Evolutionary conservation across 2,888 invertebrate species (phyloP).

Genomic region (Ernsta delagoae): DNA sequence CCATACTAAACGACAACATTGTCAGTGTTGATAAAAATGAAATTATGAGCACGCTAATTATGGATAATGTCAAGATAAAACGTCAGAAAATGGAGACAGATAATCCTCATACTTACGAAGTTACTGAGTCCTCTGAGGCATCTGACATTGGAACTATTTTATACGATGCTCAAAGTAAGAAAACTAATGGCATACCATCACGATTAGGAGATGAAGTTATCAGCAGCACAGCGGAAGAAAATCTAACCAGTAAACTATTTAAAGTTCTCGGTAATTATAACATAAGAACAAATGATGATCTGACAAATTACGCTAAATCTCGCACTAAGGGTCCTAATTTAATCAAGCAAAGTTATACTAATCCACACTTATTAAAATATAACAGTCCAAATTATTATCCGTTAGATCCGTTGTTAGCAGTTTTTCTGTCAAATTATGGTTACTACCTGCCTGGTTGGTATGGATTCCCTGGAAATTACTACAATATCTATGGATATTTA

Average conservation of each 20-base stretch:
- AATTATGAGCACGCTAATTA: no score
- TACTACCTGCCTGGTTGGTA: slow-evolving; percentile 78
- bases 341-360: slow-evolving; percentile 40
- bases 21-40: no score
- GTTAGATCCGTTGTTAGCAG: slow-evolving; percentile 84
- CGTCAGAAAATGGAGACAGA: neutral
- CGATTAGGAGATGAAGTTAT: neutral
- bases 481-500: slow-evolving; percentile 85
- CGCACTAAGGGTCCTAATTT: slow-evolving; percentile 45
- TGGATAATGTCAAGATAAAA: neutral
- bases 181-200: neutral
- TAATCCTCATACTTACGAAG: slow-evolving; percentile 49
- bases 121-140: slow-evolving; percentile 40
- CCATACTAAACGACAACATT: no score
- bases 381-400: slow-evolving; percentile 85
- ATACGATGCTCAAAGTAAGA: neutral
- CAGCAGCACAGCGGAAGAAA: slow-evolving; percentile 25
- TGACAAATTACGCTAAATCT: slow-evolving; percentile 66
- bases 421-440: slow-evolving; percentile 87
- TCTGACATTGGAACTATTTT: slow-evolving; percentile 13
- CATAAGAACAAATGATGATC: slow-evolving; percentile 57
- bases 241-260: slow-evolving; percentile 43
- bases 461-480: slow-evolving; percentile 64
- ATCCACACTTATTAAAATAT: slow-evolving; percentile 53
- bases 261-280: slow-evolving; percentile 66